phyloP scores from a whole-genome alignment of 2,888 invertebrate species.

The Plagodis pulveraria region DNA sequence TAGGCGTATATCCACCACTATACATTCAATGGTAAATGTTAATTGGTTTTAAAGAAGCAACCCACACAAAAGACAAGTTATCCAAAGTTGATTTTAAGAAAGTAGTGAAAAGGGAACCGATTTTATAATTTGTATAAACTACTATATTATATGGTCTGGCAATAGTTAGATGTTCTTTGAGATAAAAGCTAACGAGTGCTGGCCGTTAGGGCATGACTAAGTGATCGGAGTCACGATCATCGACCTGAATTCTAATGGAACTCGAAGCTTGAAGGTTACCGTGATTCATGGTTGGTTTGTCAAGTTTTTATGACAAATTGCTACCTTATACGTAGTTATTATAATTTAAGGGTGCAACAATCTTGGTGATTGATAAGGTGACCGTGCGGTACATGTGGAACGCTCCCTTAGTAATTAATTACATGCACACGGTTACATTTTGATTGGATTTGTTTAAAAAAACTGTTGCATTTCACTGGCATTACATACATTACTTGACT shows the following conservation, averaged over 20 bases:
- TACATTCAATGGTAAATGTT: too few relatives aligned
- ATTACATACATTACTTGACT: too few relatives aligned
- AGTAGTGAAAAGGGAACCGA: constrained; percentile 9
- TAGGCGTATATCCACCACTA: too few relatives aligned
- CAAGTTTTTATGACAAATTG: constrained; percentile 18
- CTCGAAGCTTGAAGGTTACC: constrained; percentile 33
- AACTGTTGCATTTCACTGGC: too few relatives aligned
- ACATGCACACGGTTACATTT: not conserved
- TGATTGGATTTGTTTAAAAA: not conserved
- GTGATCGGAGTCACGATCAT: constrained; percentile 67
- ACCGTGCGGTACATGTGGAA: not conserved
- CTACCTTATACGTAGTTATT: constrained; percentile 10
- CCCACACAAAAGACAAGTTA: too few relatives aligned
- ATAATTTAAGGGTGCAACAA: constrained; percentile 28
- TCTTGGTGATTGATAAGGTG: constrained; percentile 21
- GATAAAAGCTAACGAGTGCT: constrained; percentile 66
- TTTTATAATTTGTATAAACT: constrained; percentile 37
- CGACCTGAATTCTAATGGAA: constrained; percentile 26
- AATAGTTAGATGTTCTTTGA: constrained; percentile 51
- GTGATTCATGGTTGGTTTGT: constrained; percentile 37
- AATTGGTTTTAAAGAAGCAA: too few relatives aligned
- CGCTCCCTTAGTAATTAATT: not conserved
- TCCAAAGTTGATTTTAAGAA: not conserved
- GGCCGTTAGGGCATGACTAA: constrained; percentile 68
- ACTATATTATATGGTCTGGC: constrained; percentile 32